Evolutionary conservation across 2,797 vertebrate species (phyloP), one percentile per base, ranked within the genome.

Genomic region (Trichosurus vulpecula): DNA sequence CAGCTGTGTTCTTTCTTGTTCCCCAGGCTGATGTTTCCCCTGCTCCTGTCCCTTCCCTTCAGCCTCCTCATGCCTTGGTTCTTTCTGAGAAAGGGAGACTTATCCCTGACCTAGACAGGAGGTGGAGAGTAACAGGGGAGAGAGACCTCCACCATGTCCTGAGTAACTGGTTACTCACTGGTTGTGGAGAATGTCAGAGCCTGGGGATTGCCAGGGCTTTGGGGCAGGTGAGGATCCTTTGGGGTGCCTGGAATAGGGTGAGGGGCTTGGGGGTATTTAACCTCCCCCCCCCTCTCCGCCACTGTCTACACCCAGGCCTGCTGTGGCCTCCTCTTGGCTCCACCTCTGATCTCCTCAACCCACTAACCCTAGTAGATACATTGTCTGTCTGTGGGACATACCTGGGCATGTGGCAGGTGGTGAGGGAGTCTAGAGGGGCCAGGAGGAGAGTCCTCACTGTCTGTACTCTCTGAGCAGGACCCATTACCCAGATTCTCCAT

Each of bases 141-240:
- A 81, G 41, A 81, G 2, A 47, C 3, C 74, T 2, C 16, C 0
- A 1, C 41, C 2, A 19, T 25, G 6, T 81, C 30, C 66, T 81
- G n/a, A 19, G 2, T 41, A 2, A 22, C 6, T 22, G 3, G 54
- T 29, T 31, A 94, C 97, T 97, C 93, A 97, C 97, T 97, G 3
- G 87, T 8, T 66, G 61, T 52, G 31, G 74, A n/a, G 3, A 90
- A 6, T 3, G 47, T 47, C 8, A 92, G 52, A 16, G 47, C 0
- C 55, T 55, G 11, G 35, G 22, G 11, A 54, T 13, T 51, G 14
- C 54, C 47, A 16, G 0, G 66, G 66, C 16, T 74, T 19, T 19
- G 35, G 16, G 66, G 16, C 31, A 61, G 58, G 58, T 13, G 3
- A 56, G 22, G 22, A 56, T 27, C 55, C 25, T 56, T 56, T 29